Conservation (phyloP, 2,797 vertebrate genomes). For the Pseudochirops cupreus region DNA sequence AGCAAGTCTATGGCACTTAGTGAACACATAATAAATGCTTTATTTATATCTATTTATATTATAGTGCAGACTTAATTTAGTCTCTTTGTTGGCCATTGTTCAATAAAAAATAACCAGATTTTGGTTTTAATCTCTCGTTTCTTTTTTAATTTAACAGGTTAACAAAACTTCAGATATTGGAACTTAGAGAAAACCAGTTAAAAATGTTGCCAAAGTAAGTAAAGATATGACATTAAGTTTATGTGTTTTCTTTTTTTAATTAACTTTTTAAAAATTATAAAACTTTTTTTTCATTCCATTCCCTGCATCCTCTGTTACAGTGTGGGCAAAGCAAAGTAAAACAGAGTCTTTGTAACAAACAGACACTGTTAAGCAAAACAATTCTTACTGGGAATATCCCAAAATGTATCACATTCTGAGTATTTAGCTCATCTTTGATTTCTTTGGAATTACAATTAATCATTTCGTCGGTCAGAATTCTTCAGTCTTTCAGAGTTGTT, state of each 20-base stretch:
- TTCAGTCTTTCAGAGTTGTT: background rate
- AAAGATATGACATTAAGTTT: background rate
- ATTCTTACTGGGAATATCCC: background rate
- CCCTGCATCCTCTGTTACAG: background rate
- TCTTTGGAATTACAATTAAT: background rate
- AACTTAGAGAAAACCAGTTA: conserved; percentile 98
- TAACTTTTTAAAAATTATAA: background rate
- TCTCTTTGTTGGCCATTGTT: conserved; percentile 35
- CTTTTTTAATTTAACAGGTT: conserved; percentile 89
- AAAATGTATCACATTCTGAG: background rate
- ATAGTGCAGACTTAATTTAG: conserved; percentile 30
- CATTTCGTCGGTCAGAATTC: background rate
- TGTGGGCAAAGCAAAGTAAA: background rate
- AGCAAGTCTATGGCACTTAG: background rate
- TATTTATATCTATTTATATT: conserved; percentile 48
- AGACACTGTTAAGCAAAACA: background rate
- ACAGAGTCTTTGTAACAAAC: background rate
- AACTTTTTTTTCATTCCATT: background rate
- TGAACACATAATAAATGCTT: conserved; percentile 40
- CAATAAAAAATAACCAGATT: background rate
- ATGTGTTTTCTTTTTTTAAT: background rate
- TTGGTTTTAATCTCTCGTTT: conserved; percentile 59
- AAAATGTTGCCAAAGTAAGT: conserved; percentile 99
- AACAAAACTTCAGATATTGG: conserved; percentile 97
- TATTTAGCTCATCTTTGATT: background rate